Base-by-base conservation (phyloP, 1,140 invertebrate species). In the Teleogryllus occipitalis region DNA sequence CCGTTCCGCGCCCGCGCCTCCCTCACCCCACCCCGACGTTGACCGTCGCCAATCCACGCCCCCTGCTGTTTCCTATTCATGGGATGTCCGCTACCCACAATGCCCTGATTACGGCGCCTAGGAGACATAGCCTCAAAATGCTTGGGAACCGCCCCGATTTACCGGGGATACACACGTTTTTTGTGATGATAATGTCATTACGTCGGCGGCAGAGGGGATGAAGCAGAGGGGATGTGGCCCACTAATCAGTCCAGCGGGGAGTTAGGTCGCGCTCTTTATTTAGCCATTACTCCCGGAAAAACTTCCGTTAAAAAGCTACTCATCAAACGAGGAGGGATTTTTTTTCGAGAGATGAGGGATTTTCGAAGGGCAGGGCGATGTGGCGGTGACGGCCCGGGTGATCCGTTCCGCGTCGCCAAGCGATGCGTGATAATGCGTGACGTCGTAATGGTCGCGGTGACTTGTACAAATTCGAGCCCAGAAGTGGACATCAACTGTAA, bases 171-270 rank as follows among this genome's bases (percentile, higher is more conserved):
- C 54, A 18, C 18, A 3, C 18, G 10, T 65, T 65, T 65, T 65
- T 65, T 65, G 18, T 65, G 54, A 65, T 65, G 54, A 65, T 65
- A 65, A 65, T 65, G 54, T 65, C 54, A 65, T 65, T 65, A 65
- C 18, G 54, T 65, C 18, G 54, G 10, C 54, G 54, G 0, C 54
- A 3, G 18, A 14, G 18, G 54, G 54, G 54, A 7, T 18, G 10
- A 10, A 14, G 54, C 54, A 65, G 10, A 7, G 54, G 18, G 54
- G 54, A 18, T 65, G 27, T 65, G 18, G 54, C 10, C 54, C 54
- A 18, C 54, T 65, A 65, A 65, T 65, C 54, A 18, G 18, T 18
- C 54, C 54, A 18, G 18, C 10, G 54, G 54, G 54, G 54, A 65
- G 10, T 65, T 65, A 7, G 54, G 54, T 65, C 54, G 10, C 54